Conservation (phyloP, 2,113 vertebrate species). For the Nothoprocta perdicaria region DNA sequence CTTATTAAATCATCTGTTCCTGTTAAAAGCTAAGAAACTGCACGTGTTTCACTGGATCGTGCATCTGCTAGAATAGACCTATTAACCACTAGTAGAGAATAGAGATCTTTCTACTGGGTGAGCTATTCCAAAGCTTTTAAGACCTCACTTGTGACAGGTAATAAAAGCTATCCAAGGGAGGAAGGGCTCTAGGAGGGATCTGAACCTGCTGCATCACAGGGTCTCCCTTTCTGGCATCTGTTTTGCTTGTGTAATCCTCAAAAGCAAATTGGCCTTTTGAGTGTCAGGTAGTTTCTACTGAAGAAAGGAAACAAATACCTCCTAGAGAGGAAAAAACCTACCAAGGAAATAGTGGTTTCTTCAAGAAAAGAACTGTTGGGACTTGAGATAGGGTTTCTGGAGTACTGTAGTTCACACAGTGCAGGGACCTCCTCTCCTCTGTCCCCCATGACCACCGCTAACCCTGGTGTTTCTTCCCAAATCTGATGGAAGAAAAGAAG, state of each 20-base stretch:
- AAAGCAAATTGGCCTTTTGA: not conserved
- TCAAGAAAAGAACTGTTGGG: not conserved
- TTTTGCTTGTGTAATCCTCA: not conserved
- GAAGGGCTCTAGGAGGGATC: not conserved
- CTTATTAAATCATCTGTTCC: conserved; percentile 64
- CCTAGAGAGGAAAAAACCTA: not conserved
- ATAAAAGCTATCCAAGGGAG: not conserved
- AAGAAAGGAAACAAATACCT: not conserved
- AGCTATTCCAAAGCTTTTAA: not conserved
- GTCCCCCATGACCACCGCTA: not conserved
- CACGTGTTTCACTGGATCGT: conserved; percentile 40
- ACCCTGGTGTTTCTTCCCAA: not conserved
- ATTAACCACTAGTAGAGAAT: not conserved
- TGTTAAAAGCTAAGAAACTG: conserved; percentile 47
- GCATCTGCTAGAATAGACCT: conserved; percentile 29
- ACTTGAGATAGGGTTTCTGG: not conserved
- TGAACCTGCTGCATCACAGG: not conserved
- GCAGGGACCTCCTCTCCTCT: not conserved
- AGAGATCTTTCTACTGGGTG: not conserved
- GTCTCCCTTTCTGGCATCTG: not conserved
- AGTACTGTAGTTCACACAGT: not conserved
- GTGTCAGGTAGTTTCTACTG: not conserved
- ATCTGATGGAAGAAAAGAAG: not conserved
- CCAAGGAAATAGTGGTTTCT: not conserved
- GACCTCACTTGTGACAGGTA: not conserved